phyloP scores from a whole-genome alignment of 2,113 vertebrate species.

The Patagioenas fasciata region DNA sequence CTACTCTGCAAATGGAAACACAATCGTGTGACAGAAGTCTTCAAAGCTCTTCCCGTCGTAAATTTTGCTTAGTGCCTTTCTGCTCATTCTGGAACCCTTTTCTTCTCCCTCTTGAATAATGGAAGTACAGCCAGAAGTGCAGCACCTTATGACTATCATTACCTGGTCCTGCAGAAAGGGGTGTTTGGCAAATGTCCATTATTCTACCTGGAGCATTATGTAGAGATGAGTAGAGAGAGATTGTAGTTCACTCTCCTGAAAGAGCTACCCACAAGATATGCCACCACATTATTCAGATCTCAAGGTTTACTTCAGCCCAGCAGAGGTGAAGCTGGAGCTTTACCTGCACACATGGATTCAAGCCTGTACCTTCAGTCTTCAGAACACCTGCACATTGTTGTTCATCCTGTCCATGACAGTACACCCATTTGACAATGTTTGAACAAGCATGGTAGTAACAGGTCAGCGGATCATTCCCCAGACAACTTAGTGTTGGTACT shows the following conservation, averaged over 20 bases:
- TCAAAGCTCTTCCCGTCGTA: background rate
- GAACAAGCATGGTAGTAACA: background rate
- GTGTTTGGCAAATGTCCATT: background rate
- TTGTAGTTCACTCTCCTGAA: background rate
- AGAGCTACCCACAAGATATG: background rate
- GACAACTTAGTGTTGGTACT: background rate
- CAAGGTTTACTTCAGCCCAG: background rate
- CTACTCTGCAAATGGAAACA: background rate
- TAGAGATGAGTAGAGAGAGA: background rate
- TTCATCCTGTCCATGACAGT: background rate
- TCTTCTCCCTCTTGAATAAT: background rate
- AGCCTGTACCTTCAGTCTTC: background rate
- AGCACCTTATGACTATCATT: background rate
- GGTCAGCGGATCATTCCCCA: background rate
- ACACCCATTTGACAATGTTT: background rate
- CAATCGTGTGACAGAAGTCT: background rate
- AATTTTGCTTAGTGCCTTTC: background rate
- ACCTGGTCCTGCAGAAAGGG: background rate
- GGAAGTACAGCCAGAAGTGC: background rate
- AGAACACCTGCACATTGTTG: background rate
- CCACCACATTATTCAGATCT: background rate
- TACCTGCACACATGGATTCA: background rate
- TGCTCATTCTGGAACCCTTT: background rate
- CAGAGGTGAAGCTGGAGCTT: background rate
- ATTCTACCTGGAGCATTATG: background rate